phyloP scores from a whole-genome alignment of 2,113 vertebrate genomes.

The Pelvicachromis taeniatus region DNA sequence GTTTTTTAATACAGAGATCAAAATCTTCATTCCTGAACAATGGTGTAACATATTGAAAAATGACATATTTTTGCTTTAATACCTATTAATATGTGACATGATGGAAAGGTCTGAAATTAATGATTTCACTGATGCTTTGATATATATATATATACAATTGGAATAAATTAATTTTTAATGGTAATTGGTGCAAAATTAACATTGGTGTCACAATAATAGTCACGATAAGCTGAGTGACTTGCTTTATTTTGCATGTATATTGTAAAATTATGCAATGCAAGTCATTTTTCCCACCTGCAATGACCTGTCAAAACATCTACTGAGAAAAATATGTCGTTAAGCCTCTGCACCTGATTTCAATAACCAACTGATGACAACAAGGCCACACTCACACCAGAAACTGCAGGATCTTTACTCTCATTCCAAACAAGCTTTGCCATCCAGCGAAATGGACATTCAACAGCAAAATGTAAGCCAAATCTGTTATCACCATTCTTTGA shows the following conservation, averaged over 20 bases:
- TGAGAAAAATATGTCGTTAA: not conserved
- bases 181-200: not conserved
- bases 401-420: not conserved
- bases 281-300: not conserved
- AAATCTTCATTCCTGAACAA: not conserved
- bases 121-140: not conserved
- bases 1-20: not conserved
- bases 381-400: not conserved
- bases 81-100: not conserved
- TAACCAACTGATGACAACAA: not conserved
- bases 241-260: not conserved
- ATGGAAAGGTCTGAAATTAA: not conserved
- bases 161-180: not conserved
- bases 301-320: not conserved
- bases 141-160: not conserved
- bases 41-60: not conserved
- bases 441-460: not conserved
- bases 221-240: not conserved
- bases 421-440: not conserved
- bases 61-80: not conserved
- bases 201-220: not conserved
- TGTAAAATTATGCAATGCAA: not conserved
- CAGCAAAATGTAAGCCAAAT: constrained; percentile 7
- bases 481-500: not conserved
- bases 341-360: constrained; percentile 35